Evolutionary conservation across 2,888 invertebrate species (phyloP).

Genomic region (Erebia palarica): DNA sequence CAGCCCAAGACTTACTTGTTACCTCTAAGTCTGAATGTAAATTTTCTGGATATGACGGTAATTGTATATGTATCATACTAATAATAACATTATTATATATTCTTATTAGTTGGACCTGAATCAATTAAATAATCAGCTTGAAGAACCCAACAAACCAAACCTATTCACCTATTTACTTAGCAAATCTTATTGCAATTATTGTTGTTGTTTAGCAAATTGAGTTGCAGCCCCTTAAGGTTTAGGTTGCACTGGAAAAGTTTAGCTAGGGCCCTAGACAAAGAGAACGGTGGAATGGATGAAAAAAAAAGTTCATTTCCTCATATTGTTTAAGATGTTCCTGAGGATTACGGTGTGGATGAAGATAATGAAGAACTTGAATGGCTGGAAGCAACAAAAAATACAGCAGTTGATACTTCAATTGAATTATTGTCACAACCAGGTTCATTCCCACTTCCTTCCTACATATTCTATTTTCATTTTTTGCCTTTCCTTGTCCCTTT

Average conservation of each 20-base stretch:
- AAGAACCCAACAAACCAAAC: too few species aligned
- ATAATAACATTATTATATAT: too few species aligned
- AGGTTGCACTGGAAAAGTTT: neutral
- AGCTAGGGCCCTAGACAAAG: too few species aligned
- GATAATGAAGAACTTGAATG: conserved; percentile 67
- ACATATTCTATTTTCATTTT: conserved; percentile 29
- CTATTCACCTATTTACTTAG: too few species aligned
- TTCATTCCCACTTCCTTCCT: conserved; percentile 43
- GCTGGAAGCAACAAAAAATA: conserved; percentile 49
- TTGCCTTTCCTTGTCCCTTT: conserved; percentile 39
- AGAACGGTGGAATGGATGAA: too few species aligned
- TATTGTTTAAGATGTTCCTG: conserved; percentile 56
- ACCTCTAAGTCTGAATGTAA: conserved; percentile 60
- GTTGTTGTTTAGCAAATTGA: too few species aligned
- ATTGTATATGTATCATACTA: neutral
- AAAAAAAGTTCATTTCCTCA: neutral
- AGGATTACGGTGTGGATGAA: conserved; percentile 66
- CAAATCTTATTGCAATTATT: too few species aligned
- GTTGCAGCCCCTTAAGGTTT: too few species aligned
- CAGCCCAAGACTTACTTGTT: conserved; percentile 64
- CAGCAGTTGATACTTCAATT: conserved; percentile 41
- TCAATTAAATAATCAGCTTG: neutral
- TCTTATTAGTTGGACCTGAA: neutral
- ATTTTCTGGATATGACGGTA: conserved; percentile 38
- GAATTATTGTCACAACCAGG: conserved; percentile 53